Evolutionary conservation across 2,888 invertebrate species (phyloP).

Genomic region (Mechanitis mazaeus): DNA sequence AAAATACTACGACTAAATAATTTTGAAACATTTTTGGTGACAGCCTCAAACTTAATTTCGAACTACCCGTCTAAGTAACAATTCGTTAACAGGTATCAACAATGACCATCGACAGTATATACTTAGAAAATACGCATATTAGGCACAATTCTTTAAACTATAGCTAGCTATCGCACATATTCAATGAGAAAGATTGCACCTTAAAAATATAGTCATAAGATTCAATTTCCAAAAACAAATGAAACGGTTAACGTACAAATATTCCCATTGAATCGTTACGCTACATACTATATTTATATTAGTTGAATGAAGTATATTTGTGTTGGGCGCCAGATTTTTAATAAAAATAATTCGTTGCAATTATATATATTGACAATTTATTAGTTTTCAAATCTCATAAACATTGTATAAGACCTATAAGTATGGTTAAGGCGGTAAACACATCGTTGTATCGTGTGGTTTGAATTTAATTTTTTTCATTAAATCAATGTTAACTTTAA

Average conservation of each 20-base stretch:
- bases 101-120: constrained; percentile 25
- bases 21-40: too few relatives aligned
- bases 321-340: constrained; percentile 41
- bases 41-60: too few relatives aligned
- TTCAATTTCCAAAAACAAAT: constrained; percentile 9
- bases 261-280: constrained; percentile 17
- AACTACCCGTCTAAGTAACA: too few relatives aligned
- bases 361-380: too few relatives aligned
- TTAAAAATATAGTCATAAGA: constrained; percentile 12
- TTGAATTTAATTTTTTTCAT: too few relatives aligned
- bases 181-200: constrained; percentile 37
- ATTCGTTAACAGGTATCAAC: constrained; percentile 9
- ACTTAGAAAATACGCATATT: constrained; percentile 44
- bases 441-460: neutral
- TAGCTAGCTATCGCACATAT: constrained; percentile 57
- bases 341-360: neutral
- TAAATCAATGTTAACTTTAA: too few relatives aligned
- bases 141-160: constrained; percentile 73
- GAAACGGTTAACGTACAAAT: constrained; percentile 7
- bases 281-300: constrained; percentile 19
- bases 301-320: constrained; percentile 33
- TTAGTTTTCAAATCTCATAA: too few relatives aligned
- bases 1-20: too few relatives aligned
- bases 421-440: too few relatives aligned
- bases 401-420: too few relatives aligned